These are phyloP conservation scores for Capitulum mitella DNA, from an alignment of 2,888 invertebrate genomes.

Conservation along the genomic window DNA sequence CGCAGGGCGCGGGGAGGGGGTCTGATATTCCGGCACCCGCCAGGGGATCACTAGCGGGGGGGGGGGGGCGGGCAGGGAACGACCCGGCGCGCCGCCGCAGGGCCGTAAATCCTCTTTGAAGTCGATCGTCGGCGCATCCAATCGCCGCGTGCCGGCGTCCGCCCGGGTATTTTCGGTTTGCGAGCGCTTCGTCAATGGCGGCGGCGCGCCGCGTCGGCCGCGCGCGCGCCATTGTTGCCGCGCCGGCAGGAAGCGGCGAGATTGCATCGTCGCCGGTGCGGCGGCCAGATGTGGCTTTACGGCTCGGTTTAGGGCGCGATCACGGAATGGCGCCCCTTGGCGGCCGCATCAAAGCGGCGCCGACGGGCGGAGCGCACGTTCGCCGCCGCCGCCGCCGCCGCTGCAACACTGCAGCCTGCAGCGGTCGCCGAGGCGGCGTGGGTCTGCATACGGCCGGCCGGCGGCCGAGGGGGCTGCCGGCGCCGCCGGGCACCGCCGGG, in stretches of 20 bases:
- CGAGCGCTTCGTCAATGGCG: neutral
- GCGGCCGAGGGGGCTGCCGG: no score
- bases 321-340: neutral
- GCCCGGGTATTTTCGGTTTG: neutral
- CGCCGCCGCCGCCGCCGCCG: no score
- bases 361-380: no score
- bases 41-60: neutral
- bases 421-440: no score
- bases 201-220: neutral
- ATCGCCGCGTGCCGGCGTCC: neutral
- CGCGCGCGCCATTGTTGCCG: neutral
- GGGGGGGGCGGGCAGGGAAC: neutral
- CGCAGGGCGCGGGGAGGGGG: neutral
- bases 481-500: no score
- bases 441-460: no score
- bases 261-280: neutral
- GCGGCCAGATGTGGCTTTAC: constrained; percentile 4
- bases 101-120: constrained; percentile 10
- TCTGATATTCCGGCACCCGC: neutral
- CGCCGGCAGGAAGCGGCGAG: neutral
- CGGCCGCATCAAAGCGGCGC: no score
- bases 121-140: neutral
- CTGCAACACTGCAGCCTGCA: no score
- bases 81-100: no score
- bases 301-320: neutral